Conservation (phyloP, 2,888 invertebrate genomes). For the Odontocolon sp. region DNA sequence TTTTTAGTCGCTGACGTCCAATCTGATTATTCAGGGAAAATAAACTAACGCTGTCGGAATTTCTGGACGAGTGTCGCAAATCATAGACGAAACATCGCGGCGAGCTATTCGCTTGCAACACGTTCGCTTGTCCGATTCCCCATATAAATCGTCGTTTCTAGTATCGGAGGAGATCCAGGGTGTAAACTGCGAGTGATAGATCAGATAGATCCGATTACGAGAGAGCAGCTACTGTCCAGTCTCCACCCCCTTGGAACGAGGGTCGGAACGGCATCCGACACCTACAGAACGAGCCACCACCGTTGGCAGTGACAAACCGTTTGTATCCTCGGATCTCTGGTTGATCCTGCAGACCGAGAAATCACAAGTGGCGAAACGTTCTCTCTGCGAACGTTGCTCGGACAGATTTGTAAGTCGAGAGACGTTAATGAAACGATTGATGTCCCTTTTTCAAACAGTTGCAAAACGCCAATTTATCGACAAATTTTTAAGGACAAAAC, state of each 20-base stretch:
- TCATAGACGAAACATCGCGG: constrained; percentile 18
- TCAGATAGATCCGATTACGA: constrained; percentile 51
- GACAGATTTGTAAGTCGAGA: constrained; percentile 16
- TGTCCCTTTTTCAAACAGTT: too few relatives aligned
- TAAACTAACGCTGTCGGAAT: background rate
- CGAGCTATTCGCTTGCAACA: constrained; percentile 25
- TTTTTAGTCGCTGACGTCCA: too few relatives aligned
- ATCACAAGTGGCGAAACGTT: constrained; percentile 42
- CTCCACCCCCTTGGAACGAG: constrained; percentile 11
- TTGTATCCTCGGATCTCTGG: constrained; percentile 17
- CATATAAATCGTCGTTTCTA: constrained; percentile 42
- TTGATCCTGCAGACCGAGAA: constrained; percentile 1
- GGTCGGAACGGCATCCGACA: constrained; percentile 14
- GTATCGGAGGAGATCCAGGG: constrained; percentile 29
- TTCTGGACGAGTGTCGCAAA: constrained; percentile 12
- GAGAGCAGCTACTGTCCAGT: constrained; percentile 27
- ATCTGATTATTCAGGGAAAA: background rate
- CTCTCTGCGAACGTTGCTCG: constrained; percentile 26
- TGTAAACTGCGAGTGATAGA: constrained; percentile 50
- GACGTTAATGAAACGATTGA: constrained; percentile 33
- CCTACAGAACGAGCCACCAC: constrained; percentile 22
- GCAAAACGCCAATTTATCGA: too few relatives aligned
- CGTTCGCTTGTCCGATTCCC: background rate
- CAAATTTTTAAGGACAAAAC: too few relatives aligned
- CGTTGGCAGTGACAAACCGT: constrained; percentile 42